These are phyloP conservation scores for Morone chrysops DNA, from an alignment of 2,113 vertebrate species.

Conservation along the genomic window DNA sequence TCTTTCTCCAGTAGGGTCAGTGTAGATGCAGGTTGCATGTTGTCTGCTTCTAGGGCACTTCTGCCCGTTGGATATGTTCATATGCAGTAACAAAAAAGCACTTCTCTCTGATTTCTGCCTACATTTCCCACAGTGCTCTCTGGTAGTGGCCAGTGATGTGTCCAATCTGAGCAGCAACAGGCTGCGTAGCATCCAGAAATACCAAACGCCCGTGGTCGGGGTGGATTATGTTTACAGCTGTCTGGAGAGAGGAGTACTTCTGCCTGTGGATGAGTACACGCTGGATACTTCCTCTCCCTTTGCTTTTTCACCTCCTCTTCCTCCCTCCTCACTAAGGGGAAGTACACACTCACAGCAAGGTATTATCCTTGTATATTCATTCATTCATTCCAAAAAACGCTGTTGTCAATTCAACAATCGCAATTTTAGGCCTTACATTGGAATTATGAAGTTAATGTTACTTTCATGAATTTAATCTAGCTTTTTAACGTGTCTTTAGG, in stretches of 20 bases:
- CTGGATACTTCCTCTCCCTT: slow-evolving; percentile 35
- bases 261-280: slow-evolving; percentile 74
- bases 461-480: too few relatives aligned
- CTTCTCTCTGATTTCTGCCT: not conserved
- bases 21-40: not conserved
- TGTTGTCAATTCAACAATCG: not conserved
- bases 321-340: not conserved
- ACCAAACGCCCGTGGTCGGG: slow-evolving; percentile 80
- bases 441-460: too few relatives aligned
- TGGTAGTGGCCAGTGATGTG: slow-evolving; percentile 82
- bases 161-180: slow-evolving; percentile 80
- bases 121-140: slow-evolving; percentile 84
- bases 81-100: too few relatives aligned
- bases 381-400: not conserved
- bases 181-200: slow-evolving; percentile 79
- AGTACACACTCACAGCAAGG: slow-evolving; percentile 32
- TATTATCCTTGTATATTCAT: slow-evolving; percentile 2
- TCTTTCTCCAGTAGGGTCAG: too few relatives aligned
- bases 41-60: not conserved
- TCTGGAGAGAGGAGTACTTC: slow-evolving; percentile 77
- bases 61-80: not conserved
- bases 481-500: too few relatives aligned
- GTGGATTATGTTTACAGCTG: slow-evolving; percentile 86
- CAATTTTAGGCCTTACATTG: too few relatives aligned
- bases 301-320: not conserved